A percentile compares a stretch with the other conserved stretches of the same genome.
These are phyloP conservation scores for Cryptoprocta ferox DNA, from an alignment of 2,797 vertebrate species.

Conservation along the genomic window DNA sequence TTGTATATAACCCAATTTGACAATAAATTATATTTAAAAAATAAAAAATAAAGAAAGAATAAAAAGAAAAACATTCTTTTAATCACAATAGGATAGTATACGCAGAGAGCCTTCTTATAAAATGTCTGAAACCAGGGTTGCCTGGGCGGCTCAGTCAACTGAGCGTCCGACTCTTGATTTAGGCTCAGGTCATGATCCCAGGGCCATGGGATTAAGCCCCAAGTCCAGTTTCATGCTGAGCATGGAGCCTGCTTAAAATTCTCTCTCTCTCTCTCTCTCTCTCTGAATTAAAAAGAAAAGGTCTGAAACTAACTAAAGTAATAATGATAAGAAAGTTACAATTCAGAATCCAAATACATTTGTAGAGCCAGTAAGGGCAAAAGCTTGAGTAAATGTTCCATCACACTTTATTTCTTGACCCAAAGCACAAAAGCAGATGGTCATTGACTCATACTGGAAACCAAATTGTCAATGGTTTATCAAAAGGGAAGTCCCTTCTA, in stretches of 20 bases:
- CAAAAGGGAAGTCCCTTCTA: slow-evolving; percentile 62
- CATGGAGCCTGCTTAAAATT: too few species aligned
- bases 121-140: not conserved
- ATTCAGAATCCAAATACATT: not conserved
- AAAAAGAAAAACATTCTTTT: not conserved
- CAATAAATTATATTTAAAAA: too few species aligned
- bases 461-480: slow-evolving; percentile 50
- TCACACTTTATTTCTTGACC: not conserved
- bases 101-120: not conserved
- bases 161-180: too few species aligned
- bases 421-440: slow-evolving; percentile 51
- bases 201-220: too few species aligned
- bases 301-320: slow-evolving; percentile 41
- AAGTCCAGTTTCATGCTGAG: too few species aligned
- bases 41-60: too few species aligned
- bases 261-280: too few species aligned
- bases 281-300: not conserved
- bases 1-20: too few species aligned
- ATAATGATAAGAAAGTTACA: not conserved
- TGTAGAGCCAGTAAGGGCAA: not conserved
- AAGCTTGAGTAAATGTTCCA: slow-evolving; percentile 10
- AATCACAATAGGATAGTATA: not conserved
- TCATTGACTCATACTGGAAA: slow-evolving; percentile 50
- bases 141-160: too few species aligned
- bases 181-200: too few species aligned